These are phyloP conservation scores for Catamblyrhynchus diadema DNA, from an alignment of 2,797 vertebrate genomes.

Conservation along the genomic window DNA sequence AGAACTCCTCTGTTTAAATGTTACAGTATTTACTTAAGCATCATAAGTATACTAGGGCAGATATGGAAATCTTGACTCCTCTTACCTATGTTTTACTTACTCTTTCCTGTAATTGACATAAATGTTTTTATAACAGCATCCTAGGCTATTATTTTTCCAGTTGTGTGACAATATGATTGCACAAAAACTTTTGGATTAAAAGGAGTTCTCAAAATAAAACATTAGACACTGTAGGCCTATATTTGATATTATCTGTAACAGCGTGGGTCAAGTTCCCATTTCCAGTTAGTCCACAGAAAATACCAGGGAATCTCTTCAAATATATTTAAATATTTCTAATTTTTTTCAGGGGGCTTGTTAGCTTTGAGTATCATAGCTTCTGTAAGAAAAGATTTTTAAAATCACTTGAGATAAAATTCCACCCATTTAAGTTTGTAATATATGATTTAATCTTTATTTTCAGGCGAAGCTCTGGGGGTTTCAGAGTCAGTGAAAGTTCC, in stretches of 20 bases:
- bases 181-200: not conserved
- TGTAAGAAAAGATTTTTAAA: not conserved
- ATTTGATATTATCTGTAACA: not conserved
- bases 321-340: not conserved
- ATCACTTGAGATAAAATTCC: not conserved
- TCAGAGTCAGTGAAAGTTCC: constrained; percentile 74
- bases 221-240: not conserved
- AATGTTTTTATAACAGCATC: not conserved
- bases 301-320: not conserved
- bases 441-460: not conserved
- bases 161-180: not conserved
- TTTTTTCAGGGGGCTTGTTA: not conserved
- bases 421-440: not conserved
- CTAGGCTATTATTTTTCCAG: not conserved
- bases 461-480: constrained; percentile 78
- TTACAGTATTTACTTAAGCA: not conserved
- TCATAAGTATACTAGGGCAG: not conserved
- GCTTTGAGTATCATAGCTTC: not conserved
- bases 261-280: not conserved
- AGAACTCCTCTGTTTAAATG: not conserved
- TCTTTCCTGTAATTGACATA: not conserved
- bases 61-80: not conserved
- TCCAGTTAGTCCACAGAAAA: not conserved
- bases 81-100: not conserved
- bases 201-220: not conserved